Evolutionary conservation across 2,113 vertebrate species (phyloP).

Genomic region (Lichenostomus cassidix): DNA sequence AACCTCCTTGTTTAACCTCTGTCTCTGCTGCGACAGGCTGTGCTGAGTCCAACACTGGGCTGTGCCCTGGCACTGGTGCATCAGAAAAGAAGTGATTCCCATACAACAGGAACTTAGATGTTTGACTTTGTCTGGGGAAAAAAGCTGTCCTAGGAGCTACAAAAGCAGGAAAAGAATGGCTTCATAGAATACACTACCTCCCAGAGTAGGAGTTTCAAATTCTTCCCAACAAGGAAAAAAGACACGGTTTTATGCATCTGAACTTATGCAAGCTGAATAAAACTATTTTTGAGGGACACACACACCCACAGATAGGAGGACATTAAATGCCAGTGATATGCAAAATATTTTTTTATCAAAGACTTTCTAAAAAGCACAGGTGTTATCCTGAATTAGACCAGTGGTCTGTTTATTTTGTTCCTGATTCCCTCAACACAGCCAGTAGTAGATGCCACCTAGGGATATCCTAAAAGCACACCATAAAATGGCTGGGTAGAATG

Average conservation of each 20-base stretch:
- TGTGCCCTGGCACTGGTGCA: neutral
- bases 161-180: constrained; percentile 57
- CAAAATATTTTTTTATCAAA: neutral
- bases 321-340: neutral
- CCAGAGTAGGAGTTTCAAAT: constrained; percentile 7
- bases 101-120: constrained; percentile 49
- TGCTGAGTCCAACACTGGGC: neutral
- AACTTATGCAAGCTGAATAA: neutral
- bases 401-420: neutral
- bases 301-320: neutral
- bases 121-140: constrained; percentile 50
- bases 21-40: neutral
- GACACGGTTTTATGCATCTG: neutral
- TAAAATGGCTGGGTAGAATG: neutral
- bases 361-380: neutral
- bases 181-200: constrained; percentile 13
- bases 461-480: neutral
- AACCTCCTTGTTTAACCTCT: constrained; percentile 68
- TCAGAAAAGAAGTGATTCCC: constrained; percentile 34
- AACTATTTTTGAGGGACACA: neutral
- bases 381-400: neutral
- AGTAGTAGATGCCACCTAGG: neutral
- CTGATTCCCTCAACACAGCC: neutral
- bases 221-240: constrained; percentile 14
- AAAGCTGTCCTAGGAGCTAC: constrained; percentile 58